These are phyloP conservation scores for Axinella damicornis DNA, from an alignment of 37 sponge, comb jelly and placozoan genomes.

Conservation along the genomic window DNA sequence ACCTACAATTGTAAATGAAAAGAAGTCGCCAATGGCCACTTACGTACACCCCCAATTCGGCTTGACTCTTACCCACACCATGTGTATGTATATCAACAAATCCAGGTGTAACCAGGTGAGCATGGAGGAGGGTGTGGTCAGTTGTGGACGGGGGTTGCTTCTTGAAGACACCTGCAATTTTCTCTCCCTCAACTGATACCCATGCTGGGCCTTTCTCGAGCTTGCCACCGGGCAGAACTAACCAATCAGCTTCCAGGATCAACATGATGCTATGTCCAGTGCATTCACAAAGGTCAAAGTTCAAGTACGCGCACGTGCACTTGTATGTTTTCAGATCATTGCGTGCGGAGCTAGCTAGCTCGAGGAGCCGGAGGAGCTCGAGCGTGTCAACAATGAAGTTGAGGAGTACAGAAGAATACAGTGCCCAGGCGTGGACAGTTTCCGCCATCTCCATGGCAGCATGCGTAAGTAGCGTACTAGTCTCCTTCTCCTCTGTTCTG, in stretches of 20 bases:
- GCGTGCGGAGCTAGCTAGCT: no score
- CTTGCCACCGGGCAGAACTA: slow-evolving; percentile 40
- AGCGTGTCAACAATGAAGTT: neutral
- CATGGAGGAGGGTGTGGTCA: neutral
- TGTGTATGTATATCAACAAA: slow-evolving; percentile 67
- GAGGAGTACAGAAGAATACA: slow-evolving; percentile 9
- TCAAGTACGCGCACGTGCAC: no score
- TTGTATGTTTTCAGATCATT: no score
- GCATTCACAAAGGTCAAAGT: no score
- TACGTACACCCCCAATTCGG: no score
- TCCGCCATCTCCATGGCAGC: neutral
- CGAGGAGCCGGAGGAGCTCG: no score
- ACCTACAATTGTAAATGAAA: neutral
- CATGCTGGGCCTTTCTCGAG: slow-evolving; percentile 20
- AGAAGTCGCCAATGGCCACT: no score
- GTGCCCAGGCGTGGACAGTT: slow-evolving; percentile 18
- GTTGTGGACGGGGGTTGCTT: neutral
- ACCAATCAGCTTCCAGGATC: slow-evolving; percentile 8
- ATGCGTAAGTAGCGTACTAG: slow-evolving; percentile 47
- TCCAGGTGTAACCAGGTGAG: slow-evolving; percentile 42
- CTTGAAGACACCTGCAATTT: neutral
- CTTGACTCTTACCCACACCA: slow-evolving; percentile 34
- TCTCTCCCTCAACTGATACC: neutral
- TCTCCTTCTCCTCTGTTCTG: no score
- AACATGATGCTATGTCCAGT: neutral